A percentile compares a stretch with the other conserved stretches of the same genome.
These are phyloP conservation scores for Penaeus vannamei DNA, from an alignment of 1,140 invertebrate genomes.

Conservation along the genomic window DNA sequence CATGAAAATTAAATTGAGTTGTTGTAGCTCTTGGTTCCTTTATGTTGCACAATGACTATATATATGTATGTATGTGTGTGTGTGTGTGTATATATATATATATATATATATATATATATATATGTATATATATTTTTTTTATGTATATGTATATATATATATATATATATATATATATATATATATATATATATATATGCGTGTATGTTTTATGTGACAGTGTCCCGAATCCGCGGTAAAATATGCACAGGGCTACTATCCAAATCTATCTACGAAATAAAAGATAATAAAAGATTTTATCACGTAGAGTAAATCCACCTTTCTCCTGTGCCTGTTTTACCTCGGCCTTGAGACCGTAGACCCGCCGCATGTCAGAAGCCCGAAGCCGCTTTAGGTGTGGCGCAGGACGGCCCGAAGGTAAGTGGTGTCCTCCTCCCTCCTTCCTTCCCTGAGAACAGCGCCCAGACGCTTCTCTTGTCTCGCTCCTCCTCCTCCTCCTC, in stretches of 20 bases:
- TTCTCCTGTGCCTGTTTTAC: too few species aligned
- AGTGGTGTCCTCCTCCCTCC: conserved; percentile 19
- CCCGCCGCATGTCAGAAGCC: too few species aligned
- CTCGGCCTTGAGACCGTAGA: too few species aligned
- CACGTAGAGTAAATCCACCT: too few species aligned
- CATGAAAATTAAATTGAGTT: too few species aligned
- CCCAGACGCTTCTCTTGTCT: neutral
- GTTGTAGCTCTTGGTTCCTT: too few species aligned
- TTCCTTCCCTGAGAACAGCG: neutral
- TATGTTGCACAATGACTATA: neutral
- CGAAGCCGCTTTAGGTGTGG: too few species aligned
- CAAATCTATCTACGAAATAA: too few species aligned
- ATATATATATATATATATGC: neutral
- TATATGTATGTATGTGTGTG: neutral
- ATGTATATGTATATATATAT: conserved; percentile 8
- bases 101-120: conserved; percentile 38
- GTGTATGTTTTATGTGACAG: neutral
- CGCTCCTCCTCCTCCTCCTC: neutral
- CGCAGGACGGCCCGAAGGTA: neutral
- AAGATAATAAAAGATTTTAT: too few species aligned
- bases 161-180: neutral
- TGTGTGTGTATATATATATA: conserved; percentile 35
- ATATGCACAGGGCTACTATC: too few species aligned
- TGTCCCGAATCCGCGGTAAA: too few species aligned
- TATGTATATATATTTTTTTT: conserved; percentile 40